Percentiles rank a stretch among this genome's conserved stretches.
These are phyloP conservation scores for Gastracanthus pulcherrimus DNA, from an alignment of 2,888 invertebrate genomes.

Conservation along the genomic window DNA sequence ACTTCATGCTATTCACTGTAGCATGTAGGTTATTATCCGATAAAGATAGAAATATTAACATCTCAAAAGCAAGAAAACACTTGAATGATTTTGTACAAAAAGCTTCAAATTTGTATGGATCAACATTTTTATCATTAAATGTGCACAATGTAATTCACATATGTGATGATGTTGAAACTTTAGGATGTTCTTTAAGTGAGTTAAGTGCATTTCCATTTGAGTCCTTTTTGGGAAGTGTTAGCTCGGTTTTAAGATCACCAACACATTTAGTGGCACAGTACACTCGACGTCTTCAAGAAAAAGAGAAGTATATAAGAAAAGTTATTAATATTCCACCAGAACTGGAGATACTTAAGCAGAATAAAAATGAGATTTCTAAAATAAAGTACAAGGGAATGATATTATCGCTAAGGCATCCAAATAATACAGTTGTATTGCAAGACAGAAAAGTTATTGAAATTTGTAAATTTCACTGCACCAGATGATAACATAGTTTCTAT, in stretches of 20 bases:
- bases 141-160: no score
- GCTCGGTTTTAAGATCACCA: background rate
- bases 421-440: constrained; percentile 36
- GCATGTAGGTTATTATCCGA: constrained; percentile 34
- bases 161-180: constrained; percentile 37
- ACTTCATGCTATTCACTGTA: constrained; percentile 41
- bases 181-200: background rate
- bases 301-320: background rate
- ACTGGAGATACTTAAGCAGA: background rate
- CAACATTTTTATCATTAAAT: background rate
- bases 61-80: background rate
- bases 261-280: background rate
- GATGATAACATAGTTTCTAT: background rate
- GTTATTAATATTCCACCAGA: background rate
- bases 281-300: constrained; percentile 18
- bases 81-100: constrained; percentile 21
- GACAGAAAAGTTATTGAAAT: background rate
- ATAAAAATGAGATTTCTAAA: background rate
- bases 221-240: constrained; percentile 13
- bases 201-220: constrained; percentile 29
- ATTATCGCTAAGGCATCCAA: background rate
- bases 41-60: background rate
- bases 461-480: background rate
- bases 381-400: constrained; percentile 7
- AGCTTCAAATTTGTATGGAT: background rate